Base-by-base conservation (phyloP, 2,888 invertebrate species). In the Drosophila kuntzei region DNA sequence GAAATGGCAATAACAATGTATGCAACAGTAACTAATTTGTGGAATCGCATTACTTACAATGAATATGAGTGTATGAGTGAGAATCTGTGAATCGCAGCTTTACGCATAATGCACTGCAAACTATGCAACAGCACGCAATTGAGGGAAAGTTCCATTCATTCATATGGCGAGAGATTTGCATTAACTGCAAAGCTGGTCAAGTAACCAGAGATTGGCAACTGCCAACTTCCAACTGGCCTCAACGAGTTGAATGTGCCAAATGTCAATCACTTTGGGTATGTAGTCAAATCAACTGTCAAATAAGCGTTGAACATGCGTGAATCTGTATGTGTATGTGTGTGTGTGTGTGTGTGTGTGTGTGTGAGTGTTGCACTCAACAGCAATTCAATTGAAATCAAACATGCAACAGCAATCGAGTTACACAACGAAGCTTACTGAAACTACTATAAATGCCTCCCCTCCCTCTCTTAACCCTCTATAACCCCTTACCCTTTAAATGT, bases 281-380 rank as follows among this genome's bases (percentile, higher is more conserved):
- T 89, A 85, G 89, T 86, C 88, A 89, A 87, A 86, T 86, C 88
- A 86, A 88, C 77, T 86, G 85, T 86, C 85, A 89, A 86, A 89
- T 88, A 86, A 85, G 89, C 89, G 78, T 80, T 89, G 87, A 72
- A 87, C 43, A 43, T 77, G 80, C 55, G 49, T 79, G 68, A 55
- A 46, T 61, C 60, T 43, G 22, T 43, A 18, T 47, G 39, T 58
- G 18, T 29, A 32, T 18, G 55, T 46, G 27, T 27, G 32, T 41
- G 36, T 22, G 47, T 12, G 53, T 34, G 16, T 44, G 34, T 36
- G 41, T 41, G 53, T 55, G n/a, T 36, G 62, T 59, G 67, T 64
- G 43, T 79, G 54, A 76, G 62, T 70, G 69, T 63, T 64, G 87
- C 87, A 84, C 83, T 83, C 83, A 89, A 87, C 89, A 72, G 78